These are phyloP conservation scores for Drosophila biarmipes DNA, from an alignment of 1,140 invertebrate species.

Conservation along the genomic window DNA sequence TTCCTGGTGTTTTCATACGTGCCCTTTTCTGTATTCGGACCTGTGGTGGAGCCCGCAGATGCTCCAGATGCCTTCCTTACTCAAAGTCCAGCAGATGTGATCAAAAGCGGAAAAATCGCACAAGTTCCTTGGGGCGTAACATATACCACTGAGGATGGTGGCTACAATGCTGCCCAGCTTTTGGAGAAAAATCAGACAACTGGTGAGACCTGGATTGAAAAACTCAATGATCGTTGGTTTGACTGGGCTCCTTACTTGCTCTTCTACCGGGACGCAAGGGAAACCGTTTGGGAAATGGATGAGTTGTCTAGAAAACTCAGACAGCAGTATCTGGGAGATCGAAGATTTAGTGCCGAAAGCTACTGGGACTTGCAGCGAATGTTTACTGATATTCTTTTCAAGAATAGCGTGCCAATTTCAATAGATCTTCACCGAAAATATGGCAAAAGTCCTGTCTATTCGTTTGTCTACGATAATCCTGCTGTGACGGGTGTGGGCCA, in stretches of 20 bases:
- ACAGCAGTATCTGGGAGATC: slow-evolving; percentile 40
- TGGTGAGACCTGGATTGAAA: slow-evolving; percentile 21
- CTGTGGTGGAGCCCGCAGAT: slow-evolving; percentile 84
- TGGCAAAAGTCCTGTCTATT: slow-evolving; percentile 47
- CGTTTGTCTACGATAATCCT: slow-evolving; percentile 62
- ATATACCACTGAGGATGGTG: slow-evolving; percentile 85
- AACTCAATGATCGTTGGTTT: slow-evolving; percentile 54
- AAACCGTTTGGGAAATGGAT: slow-evolving; percentile 28
- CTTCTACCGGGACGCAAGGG: slow-evolving; percentile 38
- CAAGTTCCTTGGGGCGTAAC: slow-evolving; percentile 86
- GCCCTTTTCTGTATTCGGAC: slow-evolving; percentile 87
- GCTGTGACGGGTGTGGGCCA: slow-evolving; percentile 29
- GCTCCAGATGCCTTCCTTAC: slow-evolving; percentile 85
- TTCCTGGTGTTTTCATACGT: slow-evolving; percentile 85
- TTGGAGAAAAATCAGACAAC: slow-evolving; percentile 16
- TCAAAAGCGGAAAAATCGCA: slow-evolving; percentile 84
- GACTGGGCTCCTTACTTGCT: slow-evolving; percentile 56
- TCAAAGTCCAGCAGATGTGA: slow-evolving; percentile 85
- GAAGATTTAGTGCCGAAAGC: slow-evolving; percentile 45
- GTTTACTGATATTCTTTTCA: slow-evolving; percentile 64
- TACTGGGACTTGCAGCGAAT: slow-evolving; percentile 52
- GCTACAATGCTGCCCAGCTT: slow-evolving; percentile 85
- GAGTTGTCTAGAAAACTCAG: slow-evolving; percentile 39
- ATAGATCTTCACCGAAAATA: slow-evolving; percentile 42
- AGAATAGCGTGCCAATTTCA: slow-evolving; percentile 38